Evolutionary conservation across 30 jellyfish, hydroid and myxozoan genomes (phyloP).

Genomic region (Turritopsis rubra): DNA sequence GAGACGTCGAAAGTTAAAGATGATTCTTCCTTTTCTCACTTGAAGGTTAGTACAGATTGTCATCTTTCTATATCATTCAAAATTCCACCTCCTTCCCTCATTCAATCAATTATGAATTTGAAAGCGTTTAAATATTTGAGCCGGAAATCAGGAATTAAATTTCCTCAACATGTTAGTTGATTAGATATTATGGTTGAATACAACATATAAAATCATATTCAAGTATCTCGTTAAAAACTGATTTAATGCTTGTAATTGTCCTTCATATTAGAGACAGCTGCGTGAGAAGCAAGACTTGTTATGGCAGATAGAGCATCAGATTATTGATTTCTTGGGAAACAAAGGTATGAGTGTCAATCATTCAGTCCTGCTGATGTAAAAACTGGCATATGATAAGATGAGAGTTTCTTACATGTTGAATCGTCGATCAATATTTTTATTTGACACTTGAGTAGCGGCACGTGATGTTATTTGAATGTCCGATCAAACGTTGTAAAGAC

Average conservation of each 20-base stretch:
- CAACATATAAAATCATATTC: background rate
- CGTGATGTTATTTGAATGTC: too few species aligned
- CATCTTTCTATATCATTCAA: too few species aligned
- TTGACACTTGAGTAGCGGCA: too few species aligned
- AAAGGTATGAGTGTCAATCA: conserved; percentile 23
- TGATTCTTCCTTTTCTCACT: background rate
- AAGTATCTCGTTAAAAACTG: background rate
- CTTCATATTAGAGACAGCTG: conserved; percentile 19
- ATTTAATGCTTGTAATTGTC: background rate
- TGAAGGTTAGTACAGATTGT: background rate
- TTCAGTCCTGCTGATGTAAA: too few species aligned
- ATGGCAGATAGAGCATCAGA: conserved; percentile 34
- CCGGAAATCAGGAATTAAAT: too few species aligned
- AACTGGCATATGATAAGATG: background rate
- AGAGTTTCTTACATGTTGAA: background rate
- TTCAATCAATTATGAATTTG: background rate
- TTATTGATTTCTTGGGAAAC: conserved; percentile 29
- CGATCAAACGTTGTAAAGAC: too few species aligned
- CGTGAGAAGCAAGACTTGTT: conserved; percentile 13
- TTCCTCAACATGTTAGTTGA: background rate
- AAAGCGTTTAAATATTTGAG: too few species aligned
- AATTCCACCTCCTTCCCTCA: background rate
- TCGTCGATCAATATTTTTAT: too few species aligned
- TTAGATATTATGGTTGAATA: background rate
- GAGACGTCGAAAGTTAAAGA: background rate